Base-by-base conservation (phyloP, 2,113 vertebrate species). In the Scomber japonicus region DNA sequence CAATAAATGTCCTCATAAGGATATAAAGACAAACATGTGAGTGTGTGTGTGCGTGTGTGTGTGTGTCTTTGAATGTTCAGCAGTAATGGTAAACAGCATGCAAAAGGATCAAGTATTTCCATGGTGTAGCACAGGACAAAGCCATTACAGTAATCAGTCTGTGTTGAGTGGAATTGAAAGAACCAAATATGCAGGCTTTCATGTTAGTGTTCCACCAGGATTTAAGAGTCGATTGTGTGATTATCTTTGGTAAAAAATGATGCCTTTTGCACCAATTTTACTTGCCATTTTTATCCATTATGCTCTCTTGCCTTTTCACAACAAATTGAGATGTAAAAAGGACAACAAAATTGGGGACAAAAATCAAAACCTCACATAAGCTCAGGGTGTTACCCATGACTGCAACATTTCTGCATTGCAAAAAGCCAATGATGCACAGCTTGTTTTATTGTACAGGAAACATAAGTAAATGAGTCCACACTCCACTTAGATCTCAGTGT, bases 131-230 rank as follows among this genome's bases (percentile, higher is more conserved):
- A 24, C 79, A 79, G 87, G 80, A 91, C 71, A 81, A 83, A 82
- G 75, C 76, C 65, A 83, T 92, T 84, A 85, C 60, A 82, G 57
- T 82, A 85, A 90, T 91, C 81, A 85, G 75, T 76, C 68, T 77
- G 73, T 54, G 60, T 50, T 84, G 84, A 91, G 83, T 75, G 60
- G 71, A 83, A 83, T 30, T 85, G 66, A 85, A 88, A 72, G 50
- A 77, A 81, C n/a, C 49, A 57, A 83, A 86, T 67, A 75, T 78
- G 67, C 55, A 69, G 80, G 62, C 56, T 80, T 81, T 86, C 45
- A 45, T 63, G 40, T 60, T 27, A 6, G 63, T 17, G 78, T 50
- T 71, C 64, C 71, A 59, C 19, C 54, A 59, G 81, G 65, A 87
- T 89, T 68, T 84, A 61, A 48, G 54, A 80, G 73, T 74, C 3